These are phyloP conservation scores for Agrilus cyanescens DNA, from an alignment of 2,888 invertebrate species.

Conservation along the genomic window DNA sequence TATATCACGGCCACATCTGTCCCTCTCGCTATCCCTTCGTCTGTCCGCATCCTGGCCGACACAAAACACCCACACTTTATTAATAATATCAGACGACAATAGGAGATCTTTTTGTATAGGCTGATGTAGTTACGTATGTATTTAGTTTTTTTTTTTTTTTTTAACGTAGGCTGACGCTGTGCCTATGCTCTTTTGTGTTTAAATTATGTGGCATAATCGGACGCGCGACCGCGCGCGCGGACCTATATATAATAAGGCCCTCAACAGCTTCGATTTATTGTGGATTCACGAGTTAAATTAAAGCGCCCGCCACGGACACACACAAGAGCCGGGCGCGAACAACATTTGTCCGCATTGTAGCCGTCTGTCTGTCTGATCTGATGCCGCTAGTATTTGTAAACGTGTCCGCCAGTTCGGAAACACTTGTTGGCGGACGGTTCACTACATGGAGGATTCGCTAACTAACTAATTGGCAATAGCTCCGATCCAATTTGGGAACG, in stretches of 20 bases:
- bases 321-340: no score
- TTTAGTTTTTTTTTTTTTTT: no score
- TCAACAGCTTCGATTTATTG: slow-evolving; percentile 1
- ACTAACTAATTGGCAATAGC: no score
- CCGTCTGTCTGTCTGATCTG: no score
- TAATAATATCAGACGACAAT: slow-evolving; percentile 21
- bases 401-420: no score
- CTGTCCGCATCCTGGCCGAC: slow-evolving; percentile 10
- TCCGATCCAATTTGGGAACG: no score
- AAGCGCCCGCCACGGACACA: no score
- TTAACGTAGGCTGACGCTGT: slow-evolving; percentile 11
- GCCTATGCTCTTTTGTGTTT: slow-evolving; percentile 12
- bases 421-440: no score
- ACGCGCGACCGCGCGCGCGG: slow-evolving; percentile 3
- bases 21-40: slow-evolving; percentile 10
- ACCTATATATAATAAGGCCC: slow-evolving; percentile 5
- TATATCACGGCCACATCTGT: background rate
- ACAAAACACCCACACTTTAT: slow-evolving; percentile 20
- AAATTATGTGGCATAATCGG: slow-evolving; percentile 12
- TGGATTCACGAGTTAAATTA: no score
- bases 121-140: slow-evolving; percentile 13
- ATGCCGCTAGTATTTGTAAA: no score
- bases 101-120: slow-evolving; percentile 17
- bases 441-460: no score
- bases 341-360: no score